Conservation (phyloP, 2,888 invertebrate species). For the Coleophora deauratella region DNA sequence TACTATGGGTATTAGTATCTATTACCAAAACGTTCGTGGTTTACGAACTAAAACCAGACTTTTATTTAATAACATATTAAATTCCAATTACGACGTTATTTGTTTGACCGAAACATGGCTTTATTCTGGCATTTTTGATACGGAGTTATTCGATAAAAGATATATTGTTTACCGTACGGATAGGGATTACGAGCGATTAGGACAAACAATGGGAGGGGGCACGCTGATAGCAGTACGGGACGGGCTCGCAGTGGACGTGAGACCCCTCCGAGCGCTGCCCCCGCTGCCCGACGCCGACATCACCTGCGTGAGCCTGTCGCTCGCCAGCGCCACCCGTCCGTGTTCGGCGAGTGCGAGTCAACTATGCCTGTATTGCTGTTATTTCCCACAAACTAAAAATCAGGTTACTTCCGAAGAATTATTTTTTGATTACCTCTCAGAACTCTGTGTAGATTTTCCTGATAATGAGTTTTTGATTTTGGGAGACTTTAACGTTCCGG, state of each 20-base stretch:
- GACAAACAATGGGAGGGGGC: background rate
- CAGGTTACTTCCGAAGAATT: background rate
- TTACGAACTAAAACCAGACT: conserved; percentile 1
- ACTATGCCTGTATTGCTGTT: background rate
- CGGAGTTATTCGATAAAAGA: background rate
- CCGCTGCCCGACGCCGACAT: background rate
- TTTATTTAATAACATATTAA: background rate
- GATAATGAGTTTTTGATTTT: background rate
- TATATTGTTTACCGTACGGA: background rate
- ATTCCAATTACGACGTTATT: background rate
- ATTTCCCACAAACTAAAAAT: background rate
- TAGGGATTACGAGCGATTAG: background rate
- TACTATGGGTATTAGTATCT: background rate
- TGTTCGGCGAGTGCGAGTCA: background rate
- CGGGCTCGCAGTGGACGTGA: background rate
- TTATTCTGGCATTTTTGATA: background rate
- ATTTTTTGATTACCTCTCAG: background rate
- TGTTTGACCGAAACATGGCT: background rate
- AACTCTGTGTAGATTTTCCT: background rate
- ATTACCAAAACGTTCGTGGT: background rate
- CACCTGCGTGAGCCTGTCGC: background rate
- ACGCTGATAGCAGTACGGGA: background rate
- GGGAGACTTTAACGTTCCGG: background rate
- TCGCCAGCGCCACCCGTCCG: background rate
- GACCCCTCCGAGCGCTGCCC: background rate